Percentiles rank a stretch among this genome's conserved stretches.
These are phyloP conservation scores for Agelas oroides DNA, from an alignment of 37 sponge, comb jelly and placozoan species.

Conservation along the genomic window DNA sequence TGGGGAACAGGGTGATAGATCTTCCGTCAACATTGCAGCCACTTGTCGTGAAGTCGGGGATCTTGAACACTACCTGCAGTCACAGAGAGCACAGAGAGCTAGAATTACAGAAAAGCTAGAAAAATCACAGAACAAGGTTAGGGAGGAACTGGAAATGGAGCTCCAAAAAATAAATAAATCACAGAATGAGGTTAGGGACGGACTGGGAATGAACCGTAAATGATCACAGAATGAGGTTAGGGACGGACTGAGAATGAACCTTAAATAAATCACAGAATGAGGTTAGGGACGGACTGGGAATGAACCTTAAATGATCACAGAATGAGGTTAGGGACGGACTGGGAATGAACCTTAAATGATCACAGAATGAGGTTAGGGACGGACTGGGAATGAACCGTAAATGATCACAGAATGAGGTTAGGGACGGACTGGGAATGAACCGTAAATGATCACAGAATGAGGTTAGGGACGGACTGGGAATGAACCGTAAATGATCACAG, in stretches of 20 bases:
- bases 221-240: too few species aligned
- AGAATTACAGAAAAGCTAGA: neutral
- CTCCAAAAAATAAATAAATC: too few species aligned
- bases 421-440: neutral
- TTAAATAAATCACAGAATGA: too few species aligned
- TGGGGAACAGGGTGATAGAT: conserved; percentile 81
- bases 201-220: neutral
- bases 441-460: neutral
- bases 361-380: too few species aligned
- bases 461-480: neutral
- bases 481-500: neutral
- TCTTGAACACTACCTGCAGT: conserved; percentile 75
- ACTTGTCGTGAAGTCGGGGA: conserved; percentile 77
- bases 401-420: neutral
- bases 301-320: too few species aligned
- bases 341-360: too few species aligned
- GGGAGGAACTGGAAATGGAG: neutral
- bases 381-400: too few species aligned
- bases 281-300: too few species aligned
- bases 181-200: neutral
- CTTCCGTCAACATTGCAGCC: conserved; percentile 79
- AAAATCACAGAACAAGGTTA: neutral
- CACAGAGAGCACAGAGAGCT: neutral
- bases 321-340: too few species aligned
- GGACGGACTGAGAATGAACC: too few species aligned